phyloP scores from a whole-genome alignment of 2,797 vertebrate species.

The Scleropages formosus region DNA sequence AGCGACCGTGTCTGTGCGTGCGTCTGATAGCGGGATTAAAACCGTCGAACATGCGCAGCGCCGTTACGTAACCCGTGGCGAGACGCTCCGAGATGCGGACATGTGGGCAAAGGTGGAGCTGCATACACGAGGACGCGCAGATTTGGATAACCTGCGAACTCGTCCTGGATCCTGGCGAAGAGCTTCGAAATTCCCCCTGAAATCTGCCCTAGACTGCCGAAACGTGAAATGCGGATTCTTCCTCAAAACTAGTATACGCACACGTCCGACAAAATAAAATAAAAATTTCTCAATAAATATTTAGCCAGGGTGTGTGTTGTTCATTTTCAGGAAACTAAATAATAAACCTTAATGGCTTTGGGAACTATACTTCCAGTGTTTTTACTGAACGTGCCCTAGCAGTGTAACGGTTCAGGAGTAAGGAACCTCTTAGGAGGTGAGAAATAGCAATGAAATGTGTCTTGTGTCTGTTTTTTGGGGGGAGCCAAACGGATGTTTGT shows the following conservation, averaged over 20 bases:
- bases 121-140: not conserved
- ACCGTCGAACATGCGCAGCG: not conserved
- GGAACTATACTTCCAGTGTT: too few relatives aligned
- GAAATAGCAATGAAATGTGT: too few relatives aligned
- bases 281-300: not conserved
- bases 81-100: not conserved
- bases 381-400: too few relatives aligned
- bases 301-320: not conserved
- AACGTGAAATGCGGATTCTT: not conserved
- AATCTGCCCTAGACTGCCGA: not conserved
- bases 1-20: not conserved
- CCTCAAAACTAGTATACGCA: too few relatives aligned
- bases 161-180: too few relatives aligned
- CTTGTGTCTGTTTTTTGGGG: too few relatives aligned
- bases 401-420: too few relatives aligned
- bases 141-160: not conserved
- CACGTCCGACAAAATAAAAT: too few relatives aligned
- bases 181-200: not conserved
- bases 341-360: too few relatives aligned
- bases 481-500: too few relatives aligned
- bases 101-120: not conserved
- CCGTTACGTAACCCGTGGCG: slow-evolving; percentile 6
- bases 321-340: not conserved
- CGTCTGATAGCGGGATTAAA: slow-evolving; percentile 20
- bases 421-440: too few relatives aligned